phyloP scores from a whole-genome alignment of 2,888 invertebrate genomes.

The Nomada hirtipes region DNA sequence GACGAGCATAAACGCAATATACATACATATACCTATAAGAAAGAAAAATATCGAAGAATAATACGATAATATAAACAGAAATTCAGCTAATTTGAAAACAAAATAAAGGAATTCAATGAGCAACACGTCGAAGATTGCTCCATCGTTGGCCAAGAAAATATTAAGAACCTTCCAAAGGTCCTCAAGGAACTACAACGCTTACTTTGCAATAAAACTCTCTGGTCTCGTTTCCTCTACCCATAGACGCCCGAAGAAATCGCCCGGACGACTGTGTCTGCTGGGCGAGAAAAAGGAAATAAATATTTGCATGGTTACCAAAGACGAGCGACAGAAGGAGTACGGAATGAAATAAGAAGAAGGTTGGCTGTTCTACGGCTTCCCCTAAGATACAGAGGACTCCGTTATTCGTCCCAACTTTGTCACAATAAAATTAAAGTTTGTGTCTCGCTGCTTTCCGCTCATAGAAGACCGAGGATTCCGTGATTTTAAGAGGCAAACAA shows the following conservation, averaged over 20 bases:
- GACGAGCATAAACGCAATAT: too few species aligned
- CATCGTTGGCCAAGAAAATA: neutral
- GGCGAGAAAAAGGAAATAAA: conserved; percentile 59
- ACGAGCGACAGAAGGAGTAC: conserved; percentile 27
- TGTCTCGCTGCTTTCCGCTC: conserved; percentile 54
- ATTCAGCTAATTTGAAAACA: neutral
- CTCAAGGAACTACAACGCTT: neutral
- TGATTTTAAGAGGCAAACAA: conserved; percentile 53
- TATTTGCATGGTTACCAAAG: conserved; percentile 64
- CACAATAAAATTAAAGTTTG: conserved; percentile 70
- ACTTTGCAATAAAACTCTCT: neutral
- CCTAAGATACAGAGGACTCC: conserved; percentile 38
- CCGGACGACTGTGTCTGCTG: conserved; percentile 34
- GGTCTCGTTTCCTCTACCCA: neutral
- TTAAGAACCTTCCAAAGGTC: too few species aligned
- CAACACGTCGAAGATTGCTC: neutral
- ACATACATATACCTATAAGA: too few species aligned
- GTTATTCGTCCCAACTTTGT: conserved; percentile 66
- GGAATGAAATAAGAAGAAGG: conserved; percentile 5
- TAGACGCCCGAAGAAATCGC: neutral
- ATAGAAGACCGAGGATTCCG: conserved; percentile 23
- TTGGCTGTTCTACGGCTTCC: neutral
- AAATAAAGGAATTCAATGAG: neutral
- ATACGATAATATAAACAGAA: too few species aligned
- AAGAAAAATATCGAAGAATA: too few species aligned